Evolutionary conservation across 2,888 invertebrate species (phyloP).

Genomic region (Amphipoea lucens): DNA sequence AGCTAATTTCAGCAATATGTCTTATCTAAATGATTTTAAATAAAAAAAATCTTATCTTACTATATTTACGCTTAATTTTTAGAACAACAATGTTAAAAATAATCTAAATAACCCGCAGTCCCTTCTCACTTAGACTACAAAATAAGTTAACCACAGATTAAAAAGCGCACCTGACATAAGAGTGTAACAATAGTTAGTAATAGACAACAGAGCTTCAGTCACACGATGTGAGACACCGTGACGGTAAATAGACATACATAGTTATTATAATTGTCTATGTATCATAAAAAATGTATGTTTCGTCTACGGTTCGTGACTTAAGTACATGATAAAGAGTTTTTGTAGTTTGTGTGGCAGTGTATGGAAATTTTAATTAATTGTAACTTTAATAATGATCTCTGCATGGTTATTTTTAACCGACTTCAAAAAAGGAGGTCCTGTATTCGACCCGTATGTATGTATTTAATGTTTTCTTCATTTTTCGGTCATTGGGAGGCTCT

Average conservation of each 20-base stretch:
- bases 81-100: not conserved
- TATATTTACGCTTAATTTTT: not conserved
- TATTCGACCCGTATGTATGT: no score
- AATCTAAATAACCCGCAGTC: not conserved
- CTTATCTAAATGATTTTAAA: not conserved
- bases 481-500: no score
- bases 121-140: conserved; percentile 23
- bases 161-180: conserved; percentile 55
- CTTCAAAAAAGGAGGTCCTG: no score
- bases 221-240: conserved; percentile 72
- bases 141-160: conserved; percentile 54
- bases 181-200: conserved; percentile 56
- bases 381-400: not conserved
- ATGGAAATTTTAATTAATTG: conserved; percentile 17
- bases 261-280: conserved; percentile 55
- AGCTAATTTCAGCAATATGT: not conserved
- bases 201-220: conserved; percentile 57
- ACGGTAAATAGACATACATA: conserved; percentile 63
- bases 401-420: not conserved
- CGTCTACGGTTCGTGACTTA: conserved; percentile 52
- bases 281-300: conserved; percentile 45
- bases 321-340: conserved; percentile 49
- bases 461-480: not conserved
- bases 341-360: not conserved
- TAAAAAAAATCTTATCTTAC: not conserved